Base-by-base conservation (phyloP, 2,797 vertebrate genomes). In the Hemitrygon akajei region DNA sequence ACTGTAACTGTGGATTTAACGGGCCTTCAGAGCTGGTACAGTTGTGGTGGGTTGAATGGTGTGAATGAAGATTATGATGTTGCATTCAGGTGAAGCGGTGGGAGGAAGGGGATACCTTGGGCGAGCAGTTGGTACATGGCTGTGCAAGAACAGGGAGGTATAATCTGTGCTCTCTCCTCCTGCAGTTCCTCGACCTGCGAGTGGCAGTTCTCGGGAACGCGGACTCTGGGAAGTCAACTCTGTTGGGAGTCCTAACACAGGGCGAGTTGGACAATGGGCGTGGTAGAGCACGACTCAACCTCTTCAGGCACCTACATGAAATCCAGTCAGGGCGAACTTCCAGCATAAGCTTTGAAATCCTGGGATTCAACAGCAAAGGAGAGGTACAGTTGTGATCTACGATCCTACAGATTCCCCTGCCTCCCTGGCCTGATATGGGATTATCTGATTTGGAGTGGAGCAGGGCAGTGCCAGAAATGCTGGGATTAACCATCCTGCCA, bases 301-400 rank as follows among this genome's bases (percentile, higher is more conserved):
- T 99, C 87, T 99, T 99, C 96, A 97, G 98, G 75, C 98, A 99
- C 86, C 97, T 99, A 82, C 98, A 99, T 81, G 98, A 99, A 96
- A 99, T 99, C 96, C 98, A 99, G 94, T 98, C 98, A 0, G 98
- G 98, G 89, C 97, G 98, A 47, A 99, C 98, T 0, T 99, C 98
- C 92, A 99, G 98, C 96, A 99, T 99, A 97, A 99, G 98, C 96
- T 99, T 99, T 94, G 98, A 99, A 96, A 99, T 99, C 95, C 97
- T 99, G 0, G 98, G 98, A 94, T 99, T 99, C 96, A 99, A 99
- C 97, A 99, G 98, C 97, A 99, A 98, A 96, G 98, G 98, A 95
- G 98, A 99, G 98, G 98, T 99, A 97, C 47, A 47, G 47, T 47
- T 47, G 47, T 47, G 47, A 47, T 47, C 47, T 47, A 47, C 4